phyloP scores from a whole-genome alignment of 2,113 vertebrate species.

The Phrynosoma platyrhinos region DNA sequence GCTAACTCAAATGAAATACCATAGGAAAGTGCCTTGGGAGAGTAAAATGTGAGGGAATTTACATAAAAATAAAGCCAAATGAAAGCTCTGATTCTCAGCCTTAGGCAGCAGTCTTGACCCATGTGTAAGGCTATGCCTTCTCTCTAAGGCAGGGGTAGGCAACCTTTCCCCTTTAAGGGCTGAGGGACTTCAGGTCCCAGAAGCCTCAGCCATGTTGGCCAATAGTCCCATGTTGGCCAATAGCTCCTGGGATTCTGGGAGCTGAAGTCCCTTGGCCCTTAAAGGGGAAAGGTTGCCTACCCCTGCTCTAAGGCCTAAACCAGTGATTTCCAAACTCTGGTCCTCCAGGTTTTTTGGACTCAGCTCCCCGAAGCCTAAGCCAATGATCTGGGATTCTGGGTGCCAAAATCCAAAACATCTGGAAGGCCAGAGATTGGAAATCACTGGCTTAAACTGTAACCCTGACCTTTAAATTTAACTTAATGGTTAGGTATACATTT shows the following conservation, averaged over 20 bases:
- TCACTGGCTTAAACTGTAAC: not conserved
- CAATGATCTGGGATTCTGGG: not conserved
- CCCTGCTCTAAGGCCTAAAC: not conserved
- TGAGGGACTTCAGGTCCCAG: no score
- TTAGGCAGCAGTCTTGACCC: not conserved
- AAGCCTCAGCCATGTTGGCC: no score
- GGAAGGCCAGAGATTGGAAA: not conserved
- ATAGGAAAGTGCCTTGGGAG: not conserved
- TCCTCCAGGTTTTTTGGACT: not conserved
- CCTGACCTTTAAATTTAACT: not conserved
- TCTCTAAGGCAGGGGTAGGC: no score
- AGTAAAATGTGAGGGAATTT: not conserved
- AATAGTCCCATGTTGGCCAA: no score
- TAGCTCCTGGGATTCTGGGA: no score
- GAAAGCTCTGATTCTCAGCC: not conserved
- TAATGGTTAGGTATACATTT: not conserved
- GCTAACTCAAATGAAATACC: not conserved
- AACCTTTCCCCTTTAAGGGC: no score
- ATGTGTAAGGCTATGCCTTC: not conserved
- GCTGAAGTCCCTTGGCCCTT: no score
- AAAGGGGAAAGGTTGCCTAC: no score
- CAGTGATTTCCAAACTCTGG: not conserved
- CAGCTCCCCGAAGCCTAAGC: not conserved
- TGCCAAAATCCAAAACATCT: not conserved
- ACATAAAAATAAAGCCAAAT: not conserved